These are phyloP conservation scores for Babylonia areolata DNA, from an alignment of 1,140 invertebrate genomes.

Conservation along the genomic window DNA sequence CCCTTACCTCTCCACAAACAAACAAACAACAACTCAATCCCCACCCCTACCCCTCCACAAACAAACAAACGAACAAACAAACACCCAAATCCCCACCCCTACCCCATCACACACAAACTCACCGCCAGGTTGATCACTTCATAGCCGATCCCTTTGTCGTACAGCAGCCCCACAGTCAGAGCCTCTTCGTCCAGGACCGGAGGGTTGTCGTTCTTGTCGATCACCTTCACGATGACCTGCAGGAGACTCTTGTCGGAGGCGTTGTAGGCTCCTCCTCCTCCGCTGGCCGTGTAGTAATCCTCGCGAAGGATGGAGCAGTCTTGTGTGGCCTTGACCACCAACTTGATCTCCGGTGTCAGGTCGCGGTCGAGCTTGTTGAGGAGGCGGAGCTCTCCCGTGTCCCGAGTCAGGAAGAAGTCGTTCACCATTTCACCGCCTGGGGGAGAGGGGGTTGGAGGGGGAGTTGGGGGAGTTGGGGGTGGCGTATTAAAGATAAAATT, in stretches of 20 bases:
- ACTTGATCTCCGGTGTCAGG: not conserved
- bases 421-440: conserved; percentile 36
- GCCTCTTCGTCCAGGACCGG: conserved; percentile 35
- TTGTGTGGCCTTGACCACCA: conserved; percentile 11
- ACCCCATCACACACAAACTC: conserved; percentile 21
- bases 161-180: conserved; percentile 30
- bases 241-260: conserved; percentile 24
- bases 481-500: too few species aligned
- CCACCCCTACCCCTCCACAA: too few species aligned
- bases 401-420: conserved; percentile 21
- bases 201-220: conserved; percentile 49
- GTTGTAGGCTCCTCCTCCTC: conserved; percentile 7
- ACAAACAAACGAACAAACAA: too few species aligned
- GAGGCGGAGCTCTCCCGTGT: conserved; percentile 21
- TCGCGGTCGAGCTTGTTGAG: conserved; percentile 30
- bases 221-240: conserved; percentile 30
- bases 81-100: too few species aligned
- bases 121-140: conserved; percentile 35
- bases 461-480: too few species aligned
- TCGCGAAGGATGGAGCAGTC: conserved; percentile 29
- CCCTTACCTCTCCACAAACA: too few species aligned
- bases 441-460: too few species aligned
- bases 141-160: conserved; percentile 15
- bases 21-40: too few species aligned
- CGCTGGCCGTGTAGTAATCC: not conserved